Evolutionary conservation across 2,888 invertebrate species (phyloP).

Genomic region (Dromius quadrimaculatus): DNA sequence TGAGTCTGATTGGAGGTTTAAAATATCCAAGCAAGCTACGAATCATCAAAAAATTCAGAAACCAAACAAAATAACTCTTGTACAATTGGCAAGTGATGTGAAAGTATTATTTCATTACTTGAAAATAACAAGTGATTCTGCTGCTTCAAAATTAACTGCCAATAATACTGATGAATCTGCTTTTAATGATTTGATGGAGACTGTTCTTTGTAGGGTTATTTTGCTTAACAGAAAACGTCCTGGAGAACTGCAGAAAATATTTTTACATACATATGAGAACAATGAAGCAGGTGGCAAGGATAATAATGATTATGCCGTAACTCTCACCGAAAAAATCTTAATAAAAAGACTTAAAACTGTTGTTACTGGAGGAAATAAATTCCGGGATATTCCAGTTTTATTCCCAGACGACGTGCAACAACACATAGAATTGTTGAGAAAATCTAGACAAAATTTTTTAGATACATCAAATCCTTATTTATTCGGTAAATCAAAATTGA

Average conservation of each 20-base stretch:
- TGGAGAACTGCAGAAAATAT: constrained; percentile 49
- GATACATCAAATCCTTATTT: constrained; percentile 51
- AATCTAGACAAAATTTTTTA: constrained; percentile 48
- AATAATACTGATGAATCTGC: constrained; percentile 41
- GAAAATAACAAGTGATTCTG: constrained; percentile 5
- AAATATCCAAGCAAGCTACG: no score
- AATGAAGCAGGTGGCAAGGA: neutral
- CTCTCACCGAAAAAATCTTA: constrained; percentile 37
- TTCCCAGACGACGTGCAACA: constrained; percentile 56
- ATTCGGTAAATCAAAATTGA: constrained; percentile 49
- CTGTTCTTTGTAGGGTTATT: constrained; percentile 52
- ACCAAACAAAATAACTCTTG: constrained; percentile 53
- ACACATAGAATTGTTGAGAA: constrained; percentile 53
- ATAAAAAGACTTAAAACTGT: constrained; percentile 54
- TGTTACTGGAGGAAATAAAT: constrained; percentile 57
- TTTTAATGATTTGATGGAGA: constrained; percentile 50
- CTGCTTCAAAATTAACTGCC: constrained; percentile 5
- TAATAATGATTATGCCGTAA: constrained; percentile 41
- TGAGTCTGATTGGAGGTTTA: no score
- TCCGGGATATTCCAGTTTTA: constrained; percentile 57
- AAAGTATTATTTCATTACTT: constrained; percentile 53
- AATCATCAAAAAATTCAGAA: no score
- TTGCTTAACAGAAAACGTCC: constrained; percentile 52
- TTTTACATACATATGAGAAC: neutral
- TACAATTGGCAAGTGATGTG: constrained; percentile 52